Percentiles rank a stretch among this genome's conserved stretches.
phyloP scores from a whole-genome alignment of 2,888 invertebrate genomes.

The Heliconius charithonia region DNA sequence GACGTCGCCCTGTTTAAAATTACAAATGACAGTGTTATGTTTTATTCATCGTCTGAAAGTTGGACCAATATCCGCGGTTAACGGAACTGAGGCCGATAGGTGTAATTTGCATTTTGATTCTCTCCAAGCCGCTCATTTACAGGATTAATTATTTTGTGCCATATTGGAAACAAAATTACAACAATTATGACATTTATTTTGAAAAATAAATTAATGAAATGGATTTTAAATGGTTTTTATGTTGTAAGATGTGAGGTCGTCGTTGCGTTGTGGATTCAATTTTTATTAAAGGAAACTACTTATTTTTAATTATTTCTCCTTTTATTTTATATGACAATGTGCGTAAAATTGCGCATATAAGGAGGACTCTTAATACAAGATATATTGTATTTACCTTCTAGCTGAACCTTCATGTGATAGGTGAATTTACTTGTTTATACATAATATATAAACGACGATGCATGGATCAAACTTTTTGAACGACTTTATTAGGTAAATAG shows the following conservation, averaged over 20 bases:
- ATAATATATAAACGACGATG: too few relatives aligned
- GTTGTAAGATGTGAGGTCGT: too few relatives aligned
- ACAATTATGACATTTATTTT: neutral
- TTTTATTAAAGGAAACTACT: neutral
- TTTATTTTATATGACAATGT: too few relatives aligned
- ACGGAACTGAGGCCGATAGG: constrained; percentile 46
- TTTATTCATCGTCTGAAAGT: constrained; percentile 72
- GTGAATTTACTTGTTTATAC: neutral
- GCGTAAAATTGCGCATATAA: too few relatives aligned
- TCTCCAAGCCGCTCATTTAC: constrained; percentile 32
- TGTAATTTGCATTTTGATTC: constrained; percentile 52
- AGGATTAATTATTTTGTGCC: neutral
- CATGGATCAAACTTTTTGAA: too few relatives aligned
- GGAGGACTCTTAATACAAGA: too few relatives aligned
- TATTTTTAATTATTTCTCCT: neutral
- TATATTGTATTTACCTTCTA: neutral
- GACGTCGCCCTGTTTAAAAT: constrained; percentile 71
- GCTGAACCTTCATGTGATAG: neutral
- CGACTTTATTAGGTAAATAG: too few relatives aligned
- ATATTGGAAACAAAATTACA: neutral
- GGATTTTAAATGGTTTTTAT: too few relatives aligned
- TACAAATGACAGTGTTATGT: constrained; percentile 71
- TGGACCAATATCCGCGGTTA: constrained; percentile 55
- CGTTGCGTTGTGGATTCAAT: too few relatives aligned
- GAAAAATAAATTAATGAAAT: too few relatives aligned